Evolutionary conservation across 2,113 vertebrate genomes (phyloP), one percentile per base, ranked within the genome.

Genomic region (Neoarius graeffei): DNA sequence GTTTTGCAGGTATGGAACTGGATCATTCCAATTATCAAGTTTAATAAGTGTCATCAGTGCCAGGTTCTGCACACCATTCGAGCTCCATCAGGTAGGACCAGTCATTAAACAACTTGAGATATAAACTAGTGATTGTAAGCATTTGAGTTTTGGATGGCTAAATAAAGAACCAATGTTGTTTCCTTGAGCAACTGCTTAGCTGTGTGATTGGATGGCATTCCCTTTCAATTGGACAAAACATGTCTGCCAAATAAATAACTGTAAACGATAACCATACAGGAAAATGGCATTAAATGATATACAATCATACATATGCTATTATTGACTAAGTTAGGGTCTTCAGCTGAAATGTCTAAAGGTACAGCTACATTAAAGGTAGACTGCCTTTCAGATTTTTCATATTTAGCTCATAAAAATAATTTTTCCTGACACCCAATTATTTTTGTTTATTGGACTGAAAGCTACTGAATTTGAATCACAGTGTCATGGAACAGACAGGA

Each of bases 11-110:
- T 97, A 94, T 0, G 98, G 98, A 0, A 92, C 89, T 0, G 96
- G 96, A 62, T 98, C 96, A 4, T 99, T 99, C 94, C 96, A 96
- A 81, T 97, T 99, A 89, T 87, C 96, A 42, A 80, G 60, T 54
- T 94, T 99, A 76, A 95, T 99, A 92, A 89, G 0, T 0, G 79
- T 89, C 0, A 92, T 98, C 89, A 97, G 96, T 0, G 90, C 35
- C 42, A 92, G 97, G 20, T 99, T 99, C 66, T 94, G 96, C 19
- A 91, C 96, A 0, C 94, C 97, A 3, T 96, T 95, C 56, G 97
- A 99, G 84, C 94, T 99, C 64, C 86, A 95, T 27, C 95, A 98
- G 97, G 98, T 99, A 94, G 48, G 62, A 84, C 50, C 4, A 54
- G 50, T 13, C 48, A 17, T 42, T 52, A 84, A 52, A n/a, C 35